Percentiles rank a stretch among this genome's conserved stretches.
phyloP scores from a whole-genome alignment of 2,113 vertebrate species.

The Tachysurus vachellii region DNA sequence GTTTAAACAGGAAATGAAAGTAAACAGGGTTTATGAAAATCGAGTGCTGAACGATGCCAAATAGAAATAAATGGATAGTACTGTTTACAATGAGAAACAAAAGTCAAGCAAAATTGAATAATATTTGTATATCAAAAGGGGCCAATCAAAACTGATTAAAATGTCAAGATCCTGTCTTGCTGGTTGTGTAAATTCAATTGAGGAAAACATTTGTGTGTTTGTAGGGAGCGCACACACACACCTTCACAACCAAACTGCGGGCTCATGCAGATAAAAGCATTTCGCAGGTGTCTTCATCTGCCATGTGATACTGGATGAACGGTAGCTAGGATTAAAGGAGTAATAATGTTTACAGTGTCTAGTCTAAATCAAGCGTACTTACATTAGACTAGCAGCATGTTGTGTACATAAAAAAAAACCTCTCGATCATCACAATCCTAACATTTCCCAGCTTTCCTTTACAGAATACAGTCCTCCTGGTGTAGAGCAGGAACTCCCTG shows the following conservation, averaged over 20 bases:
- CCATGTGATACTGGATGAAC: not conserved
- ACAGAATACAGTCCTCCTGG: not conserved
- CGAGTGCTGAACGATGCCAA: not conserved
- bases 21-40: not conserved
- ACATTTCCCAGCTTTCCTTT: conserved; percentile 29
- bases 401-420: not conserved
- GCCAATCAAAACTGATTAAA: not conserved
- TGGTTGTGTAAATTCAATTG: not conserved
- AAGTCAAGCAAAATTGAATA: not conserved
- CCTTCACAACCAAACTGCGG: not conserved
- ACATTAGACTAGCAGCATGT: not conserved
- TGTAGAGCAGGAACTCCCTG: not conserved
- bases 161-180: not conserved
- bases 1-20: conserved; percentile 9
- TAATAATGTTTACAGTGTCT: not conserved
- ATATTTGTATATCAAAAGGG: not conserved
- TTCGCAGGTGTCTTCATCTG: not conserved
- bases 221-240: not conserved
- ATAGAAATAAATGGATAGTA: not conserved
- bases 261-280: not conserved
- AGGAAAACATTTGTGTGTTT: not conserved
- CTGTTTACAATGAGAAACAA: not conserved
- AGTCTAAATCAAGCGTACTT: not conserved
- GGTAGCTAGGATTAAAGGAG: not conserved
- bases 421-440: not conserved